Conservation (phyloP, 2,113 vertebrate species). For the Cercocebus atys region DNA sequence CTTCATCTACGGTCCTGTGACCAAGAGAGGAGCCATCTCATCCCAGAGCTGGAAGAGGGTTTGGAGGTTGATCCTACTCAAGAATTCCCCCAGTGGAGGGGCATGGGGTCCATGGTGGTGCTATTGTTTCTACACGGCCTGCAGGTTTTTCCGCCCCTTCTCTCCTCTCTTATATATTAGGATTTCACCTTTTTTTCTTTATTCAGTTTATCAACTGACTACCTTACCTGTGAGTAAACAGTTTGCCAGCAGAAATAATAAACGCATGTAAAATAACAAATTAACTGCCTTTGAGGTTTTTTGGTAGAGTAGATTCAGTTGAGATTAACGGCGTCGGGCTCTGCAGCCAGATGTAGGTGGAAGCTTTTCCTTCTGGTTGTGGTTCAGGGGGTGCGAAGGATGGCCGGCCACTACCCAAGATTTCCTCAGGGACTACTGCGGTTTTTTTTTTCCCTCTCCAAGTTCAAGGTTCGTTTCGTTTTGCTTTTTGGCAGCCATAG, state of each 20-base stretch:
- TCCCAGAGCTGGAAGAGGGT: neutral
- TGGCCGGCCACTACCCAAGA: neutral
- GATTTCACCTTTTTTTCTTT: neutral
- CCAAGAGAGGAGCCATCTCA: neutral
- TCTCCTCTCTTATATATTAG: neutral
- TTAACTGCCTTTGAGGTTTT: neutral
- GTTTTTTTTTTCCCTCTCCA: no score
- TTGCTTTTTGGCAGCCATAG: neutral
- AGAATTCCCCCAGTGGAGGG: neutral
- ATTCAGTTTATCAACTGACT: neutral
- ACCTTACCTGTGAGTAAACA: neutral
- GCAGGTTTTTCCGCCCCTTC: no score
- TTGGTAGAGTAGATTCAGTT: neutral
- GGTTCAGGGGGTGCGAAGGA: neutral
- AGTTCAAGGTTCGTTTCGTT: neutral
- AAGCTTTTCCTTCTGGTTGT: accelerated
- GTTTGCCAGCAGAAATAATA: neutral
- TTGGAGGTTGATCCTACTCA: neutral
- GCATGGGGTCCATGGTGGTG: accelerated
- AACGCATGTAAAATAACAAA: neutral
- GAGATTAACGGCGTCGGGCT: accelerated
- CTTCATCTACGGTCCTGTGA: neutral
- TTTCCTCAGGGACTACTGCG: neutral
- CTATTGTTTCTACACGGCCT: no score
- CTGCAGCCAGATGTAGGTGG: neutral